A percentile compares a stretch with the other conserved stretches of the same genome.
Evolutionary conservation across 2,888 invertebrate genomes (phyloP).

Genomic region (Eulithis testata): DNA sequence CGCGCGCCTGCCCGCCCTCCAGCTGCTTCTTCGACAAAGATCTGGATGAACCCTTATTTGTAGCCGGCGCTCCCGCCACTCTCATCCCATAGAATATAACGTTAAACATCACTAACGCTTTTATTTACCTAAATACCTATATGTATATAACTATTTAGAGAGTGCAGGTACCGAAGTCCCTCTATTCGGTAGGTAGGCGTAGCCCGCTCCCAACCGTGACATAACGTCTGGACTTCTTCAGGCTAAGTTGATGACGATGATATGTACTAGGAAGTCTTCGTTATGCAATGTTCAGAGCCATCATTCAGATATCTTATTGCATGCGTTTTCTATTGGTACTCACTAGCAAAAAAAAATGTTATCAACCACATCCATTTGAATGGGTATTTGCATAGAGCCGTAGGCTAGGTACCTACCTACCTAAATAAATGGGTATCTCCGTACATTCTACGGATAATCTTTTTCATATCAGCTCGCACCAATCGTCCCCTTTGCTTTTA

Average conservation of each 20-base stretch:
- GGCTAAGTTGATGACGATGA: too few relatives aligned
- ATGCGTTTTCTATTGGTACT: too few relatives aligned
- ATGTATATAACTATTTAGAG: too few relatives aligned
- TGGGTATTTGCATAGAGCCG: neutral
- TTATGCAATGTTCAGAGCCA: too few relatives aligned
- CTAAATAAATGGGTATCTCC: neutral
- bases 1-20: constrained; percentile 44
- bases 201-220: too few relatives aligned
- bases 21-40: constrained; percentile 56
- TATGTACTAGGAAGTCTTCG: too few relatives aligned
- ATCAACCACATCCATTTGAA: neutral
- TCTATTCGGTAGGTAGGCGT: too few relatives aligned
- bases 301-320: too few relatives aligned
- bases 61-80: neutral
- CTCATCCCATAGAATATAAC: constrained; percentile 8
- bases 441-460: constrained; percentile 5
- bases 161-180: too few relatives aligned
- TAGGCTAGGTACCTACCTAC: neutral
- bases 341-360: too few relatives aligned
- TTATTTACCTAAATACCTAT: neutral
- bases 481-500: constrained; percentile 21
- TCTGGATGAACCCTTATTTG: constrained; percentile 45
- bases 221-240: too few relatives aligned
- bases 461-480: constrained; percentile 19
- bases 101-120: neutral